Base-by-base conservation (phyloP, 2,888 invertebrate species). In the Ischnus inquisitorius region DNA sequence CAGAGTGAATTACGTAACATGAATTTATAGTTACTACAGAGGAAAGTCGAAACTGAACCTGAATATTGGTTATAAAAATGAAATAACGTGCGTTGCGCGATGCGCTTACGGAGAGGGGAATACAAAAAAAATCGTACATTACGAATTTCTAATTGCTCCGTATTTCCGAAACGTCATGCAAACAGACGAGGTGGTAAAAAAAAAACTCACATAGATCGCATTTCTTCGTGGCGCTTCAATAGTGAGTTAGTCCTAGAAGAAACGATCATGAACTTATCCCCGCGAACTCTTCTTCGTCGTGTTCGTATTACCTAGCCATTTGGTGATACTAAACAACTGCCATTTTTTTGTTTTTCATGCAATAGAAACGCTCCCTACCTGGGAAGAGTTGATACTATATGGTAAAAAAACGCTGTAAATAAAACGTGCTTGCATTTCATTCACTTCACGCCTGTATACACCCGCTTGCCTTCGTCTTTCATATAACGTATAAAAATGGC, bases 301-400 rank as follows among this genome's bases (percentile, higher is more conserved):
- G 34, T 16, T 76, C 43, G 28, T 43, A 64, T 57, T 41, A 77
- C 64, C 72, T n/a, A 74, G 67, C 65, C 39, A 80, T 46, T 65
- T 77, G 54, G 64, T 75, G 65, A 76, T 79, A 88, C 85, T 82
- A 88, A 89, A 85, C 62, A 81, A 86, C 85, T 86, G 78, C 79
- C 79, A 88, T 88, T 89, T 88, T n/a, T 76, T 91, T 90, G 88
- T 81, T 91, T 87, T 92, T 89, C 90, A 86, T 91, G 89, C 88
- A 88, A 60, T 92, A 93, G 93, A 93, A 90, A 93, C 86, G 91
- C 93, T 93, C 91, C 93, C 93, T 82, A 93, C 91, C 92, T 93
- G 93, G 93, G 93, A 93, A 93, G 93, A 93, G 89, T 88, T 93
- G 92, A 92, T 93, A 92, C 91, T 93, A 91, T 92, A 93, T 91